These are phyloP conservation scores for Notarius lentiginosus DNA, from an alignment of 2,113 vertebrate species.

Conservation along the genomic window DNA sequence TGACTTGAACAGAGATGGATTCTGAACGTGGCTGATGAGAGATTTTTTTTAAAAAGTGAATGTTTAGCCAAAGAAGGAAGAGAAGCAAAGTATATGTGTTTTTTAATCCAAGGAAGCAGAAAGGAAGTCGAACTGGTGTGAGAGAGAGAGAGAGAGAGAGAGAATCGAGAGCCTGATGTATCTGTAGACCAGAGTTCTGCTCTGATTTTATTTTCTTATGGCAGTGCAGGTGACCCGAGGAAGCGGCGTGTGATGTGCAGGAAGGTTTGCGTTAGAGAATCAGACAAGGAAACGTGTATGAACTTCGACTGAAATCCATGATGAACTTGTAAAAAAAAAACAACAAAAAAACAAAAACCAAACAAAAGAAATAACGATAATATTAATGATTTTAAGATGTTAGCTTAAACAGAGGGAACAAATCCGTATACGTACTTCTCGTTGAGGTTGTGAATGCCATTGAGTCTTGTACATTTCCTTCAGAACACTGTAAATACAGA, in stretches of 20 bases:
- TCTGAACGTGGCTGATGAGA: conserved; percentile 18
- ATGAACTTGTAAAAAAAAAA: conserved; percentile 77
- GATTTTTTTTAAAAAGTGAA: background rate
- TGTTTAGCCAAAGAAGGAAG: conserved; percentile 27
- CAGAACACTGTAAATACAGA: conserved; percentile 91
- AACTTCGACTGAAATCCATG: conserved; percentile 81
- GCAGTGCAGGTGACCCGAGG: conserved; percentile 78
- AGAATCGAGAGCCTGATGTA: background rate
- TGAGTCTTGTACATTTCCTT: conserved; percentile 94
- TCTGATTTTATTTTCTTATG: conserved; percentile 56
- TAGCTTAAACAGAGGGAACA: conserved; percentile 92
- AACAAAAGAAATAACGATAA: conserved; percentile 56
- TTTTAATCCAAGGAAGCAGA: conserved; percentile 13
- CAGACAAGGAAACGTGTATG: conserved; percentile 72
- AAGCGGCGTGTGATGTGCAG: conserved; percentile 85
- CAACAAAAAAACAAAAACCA: conserved; percentile 68
- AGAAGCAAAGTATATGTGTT: conserved; percentile 37
- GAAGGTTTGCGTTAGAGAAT: conserved; percentile 81
- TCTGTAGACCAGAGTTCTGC: conserved; percentile 11
- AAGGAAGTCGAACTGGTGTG: background rate
- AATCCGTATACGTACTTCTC: conserved; percentile 85
- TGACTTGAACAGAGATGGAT: conserved; percentile 9
- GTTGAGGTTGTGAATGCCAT: conserved; percentile 87
- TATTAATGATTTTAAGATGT: conserved; percentile 78
- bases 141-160: background rate